A percentile compares a stretch with the other conserved stretches of the same genome.
These are phyloP conservation scores for Druceiella hillmani DNA, from an alignment of 2,888 invertebrate genomes.

Conservation along the genomic window DNA sequence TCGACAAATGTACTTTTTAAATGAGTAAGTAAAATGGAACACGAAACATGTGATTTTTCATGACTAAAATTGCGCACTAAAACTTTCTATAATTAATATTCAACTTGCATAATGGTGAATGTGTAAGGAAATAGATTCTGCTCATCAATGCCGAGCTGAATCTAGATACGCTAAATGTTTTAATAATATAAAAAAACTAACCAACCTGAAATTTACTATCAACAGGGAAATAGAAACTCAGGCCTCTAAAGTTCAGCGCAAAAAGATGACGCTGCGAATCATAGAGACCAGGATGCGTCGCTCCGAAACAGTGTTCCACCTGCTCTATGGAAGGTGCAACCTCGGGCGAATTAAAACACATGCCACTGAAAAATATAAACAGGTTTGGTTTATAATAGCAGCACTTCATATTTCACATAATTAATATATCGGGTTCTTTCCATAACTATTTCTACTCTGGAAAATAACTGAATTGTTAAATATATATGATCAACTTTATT, in stretches of 20 bases:
- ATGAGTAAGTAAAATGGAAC: too few species aligned
- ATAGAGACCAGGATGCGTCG: slow-evolving; percentile 97
- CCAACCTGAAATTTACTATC: slow-evolving; percentile 77
- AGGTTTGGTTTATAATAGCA: slow-evolving; percentile 1
- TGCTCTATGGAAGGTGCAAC: slow-evolving; percentile 95
- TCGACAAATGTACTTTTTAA: too few species aligned
- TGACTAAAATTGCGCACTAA: too few species aligned
- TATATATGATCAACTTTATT: too few species aligned
- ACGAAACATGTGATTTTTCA: too few species aligned
- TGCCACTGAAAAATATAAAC: slow-evolving; percentile 52
- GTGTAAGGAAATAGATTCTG: not conserved
- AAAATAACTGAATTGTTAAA: too few species aligned
- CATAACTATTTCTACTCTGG: too few species aligned
- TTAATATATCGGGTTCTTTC: too few species aligned
- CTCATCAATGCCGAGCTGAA: not conserved
- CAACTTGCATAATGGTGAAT: not conserved
- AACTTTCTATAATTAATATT: slow-evolving; percentile 1
- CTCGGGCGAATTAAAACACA: slow-evolving; percentile 88
- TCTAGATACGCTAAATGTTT: not conserved
- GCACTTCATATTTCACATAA: too few species aligned
- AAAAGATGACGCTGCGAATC: slow-evolving; percentile 94
- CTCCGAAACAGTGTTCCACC: slow-evolving; percentile 98
- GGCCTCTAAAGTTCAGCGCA: slow-evolving; percentile 92
- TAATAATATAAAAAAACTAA: slow-evolving; percentile 22
- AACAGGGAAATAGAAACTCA: slow-evolving; percentile 96